Base-by-base conservation (phyloP, 2,888 invertebrate genomes). In the Hirtodrosophila histrioides region DNA sequence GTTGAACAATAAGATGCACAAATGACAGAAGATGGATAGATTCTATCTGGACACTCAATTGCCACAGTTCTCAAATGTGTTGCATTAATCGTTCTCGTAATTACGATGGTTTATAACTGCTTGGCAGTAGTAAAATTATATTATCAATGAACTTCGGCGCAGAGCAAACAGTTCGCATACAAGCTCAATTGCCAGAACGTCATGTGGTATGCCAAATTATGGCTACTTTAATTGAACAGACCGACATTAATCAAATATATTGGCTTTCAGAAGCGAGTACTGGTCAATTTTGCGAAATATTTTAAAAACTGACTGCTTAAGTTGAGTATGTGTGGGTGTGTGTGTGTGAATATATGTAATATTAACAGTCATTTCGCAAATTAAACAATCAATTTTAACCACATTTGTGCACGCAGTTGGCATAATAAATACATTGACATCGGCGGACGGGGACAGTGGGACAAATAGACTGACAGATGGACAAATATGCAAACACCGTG, bases 331-430 rank as follows among this genome's bases (percentile, higher is more conserved):
- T 6, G 9, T 43, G 40, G 27, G 24, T 27, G 24, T 27, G 35
- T 24, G 40, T 36, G 12, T 23, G 35, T 61, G 24, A n/a, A 60
- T 45, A 45, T 69, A 48, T 48, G 61, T 75, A 73, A 75, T 71
- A 78, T 80, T 70, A 75, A 74, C 72, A 66, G 65, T 70, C 68
- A 74, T 86, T 75, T 69, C 62, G 68, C 57, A 74, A 80, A 86
- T 86, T 75, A 72, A 78, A 83, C 80, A 75, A 80, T 78, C 86
- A 75, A 80, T 82, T 78, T 72, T 44, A 75, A 75, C 83, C 83
- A 69, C 78, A 75, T 64, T 73, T 66, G 57, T 60, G 67, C 67
- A 74, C 53, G 67, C 66, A 76, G 74, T 66, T 74, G 76, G 67
- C 82, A 84, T 78, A 74, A 85, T 85, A 79, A 78, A 77, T 78